phyloP scores from a whole-genome alignment of 1,140 invertebrate genomes.

The Drosophila pectinifera region DNA sequence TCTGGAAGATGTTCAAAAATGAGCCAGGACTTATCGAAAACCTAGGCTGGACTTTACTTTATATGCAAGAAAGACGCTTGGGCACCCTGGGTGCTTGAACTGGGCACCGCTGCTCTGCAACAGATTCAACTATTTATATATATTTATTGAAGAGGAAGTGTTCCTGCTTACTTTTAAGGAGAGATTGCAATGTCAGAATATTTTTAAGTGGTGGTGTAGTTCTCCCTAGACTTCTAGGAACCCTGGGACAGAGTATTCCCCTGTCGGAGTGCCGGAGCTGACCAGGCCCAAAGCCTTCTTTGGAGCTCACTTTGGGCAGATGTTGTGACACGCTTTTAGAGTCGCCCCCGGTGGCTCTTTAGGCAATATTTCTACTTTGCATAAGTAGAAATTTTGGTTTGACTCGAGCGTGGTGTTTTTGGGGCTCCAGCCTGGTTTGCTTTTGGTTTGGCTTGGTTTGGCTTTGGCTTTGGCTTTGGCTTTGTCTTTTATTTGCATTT shows the following conservation, averaged over 20 bases:
- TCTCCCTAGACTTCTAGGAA: not conserved
- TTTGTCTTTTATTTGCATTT: constrained; percentile 79
- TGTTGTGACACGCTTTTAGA: constrained; percentile 80
- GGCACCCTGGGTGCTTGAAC: too few relatives aligned
- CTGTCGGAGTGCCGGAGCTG: not conserved
- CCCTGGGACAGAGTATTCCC: not conserved
- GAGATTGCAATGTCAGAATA: too few relatives aligned
- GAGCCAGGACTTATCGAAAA: too few relatives aligned
- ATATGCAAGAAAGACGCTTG: too few relatives aligned
- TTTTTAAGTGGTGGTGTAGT: not conserved
- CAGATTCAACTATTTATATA: too few relatives aligned
- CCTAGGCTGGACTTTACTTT: too few relatives aligned
- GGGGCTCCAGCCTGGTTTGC: not conserved
- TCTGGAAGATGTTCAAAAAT: too few relatives aligned
- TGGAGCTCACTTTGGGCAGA: constrained; percentile 41
- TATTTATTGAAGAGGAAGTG: too few relatives aligned
- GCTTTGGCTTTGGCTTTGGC: constrained; percentile 36
- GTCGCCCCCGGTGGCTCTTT: constrained; percentile 68
- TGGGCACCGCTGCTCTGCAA: too few relatives aligned
- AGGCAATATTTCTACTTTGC: constrained; percentile 84
- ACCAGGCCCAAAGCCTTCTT: constrained; percentile 1
- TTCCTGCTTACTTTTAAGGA: too few relatives aligned
- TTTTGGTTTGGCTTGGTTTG: constrained; percentile 31
- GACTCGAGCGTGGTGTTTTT: constrained; percentile 35
- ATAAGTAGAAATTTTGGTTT: constrained; percentile 79